Evolutionary conservation across 2,888 invertebrate genomes (phyloP).

Genomic region (Odontocerum albicorne): DNA sequence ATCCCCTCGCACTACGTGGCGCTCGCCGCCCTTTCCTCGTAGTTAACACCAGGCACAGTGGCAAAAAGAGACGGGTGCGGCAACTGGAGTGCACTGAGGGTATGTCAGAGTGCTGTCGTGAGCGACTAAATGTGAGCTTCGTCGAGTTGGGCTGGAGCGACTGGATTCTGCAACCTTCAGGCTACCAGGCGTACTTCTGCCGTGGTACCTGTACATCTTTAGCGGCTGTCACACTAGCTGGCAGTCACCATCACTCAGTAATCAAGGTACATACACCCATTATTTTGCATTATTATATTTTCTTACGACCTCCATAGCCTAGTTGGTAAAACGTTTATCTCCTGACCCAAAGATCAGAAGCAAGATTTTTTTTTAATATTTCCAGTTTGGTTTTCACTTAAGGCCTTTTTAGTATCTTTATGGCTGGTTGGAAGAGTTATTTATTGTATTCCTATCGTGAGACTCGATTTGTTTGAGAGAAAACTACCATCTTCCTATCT

Average conservation of each 20-base stretch:
- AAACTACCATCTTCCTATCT: too few relatives aligned
- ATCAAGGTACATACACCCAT: conserved; percentile 68
- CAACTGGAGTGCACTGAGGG: conserved; percentile 70
- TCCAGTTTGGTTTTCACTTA: too few relatives aligned
- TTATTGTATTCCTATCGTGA: too few relatives aligned
- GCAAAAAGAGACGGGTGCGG: conserved; percentile 59
- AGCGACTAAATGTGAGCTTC: conserved; percentile 80
- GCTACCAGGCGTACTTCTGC: conserved; percentile 87
- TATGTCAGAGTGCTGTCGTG: conserved; percentile 78
- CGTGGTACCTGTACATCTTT: conserved; percentile 77
- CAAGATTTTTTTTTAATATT: too few relatives aligned
- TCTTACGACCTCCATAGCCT: too few relatives aligned
- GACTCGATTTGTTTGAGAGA: too few relatives aligned
- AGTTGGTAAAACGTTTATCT: too few relatives aligned
- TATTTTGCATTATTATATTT: too few relatives aligned
- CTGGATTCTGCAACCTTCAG: conserved; percentile 82
- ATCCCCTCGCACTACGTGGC: conserved; percentile 70
- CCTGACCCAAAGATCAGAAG: too few relatives aligned
- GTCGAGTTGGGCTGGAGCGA: conserved; percentile 85
- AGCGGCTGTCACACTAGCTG: conserved; percentile 67
- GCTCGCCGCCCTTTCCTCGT: conserved; percentile 77
- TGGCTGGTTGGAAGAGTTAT: too few relatives aligned
- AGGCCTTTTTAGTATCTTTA: too few relatives aligned
- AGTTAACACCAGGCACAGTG: conserved; percentile 73
- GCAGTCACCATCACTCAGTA: conserved; percentile 70